Base-by-base conservation (phyloP, 2,797 vertebrate genomes). In the Cuculus canorus region DNA sequence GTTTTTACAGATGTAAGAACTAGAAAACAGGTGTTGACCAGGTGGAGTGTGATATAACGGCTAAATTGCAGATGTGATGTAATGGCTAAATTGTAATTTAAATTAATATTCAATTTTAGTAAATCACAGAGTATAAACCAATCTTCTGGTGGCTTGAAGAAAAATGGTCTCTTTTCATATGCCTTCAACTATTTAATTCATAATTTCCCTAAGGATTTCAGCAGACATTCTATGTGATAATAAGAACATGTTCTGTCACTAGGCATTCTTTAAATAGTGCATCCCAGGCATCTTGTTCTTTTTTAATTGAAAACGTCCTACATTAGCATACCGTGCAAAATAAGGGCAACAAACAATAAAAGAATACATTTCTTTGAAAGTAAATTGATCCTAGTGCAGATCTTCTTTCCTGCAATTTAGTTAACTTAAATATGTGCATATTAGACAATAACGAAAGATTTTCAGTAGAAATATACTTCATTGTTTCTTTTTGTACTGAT, bases 141-240 rank as follows among this genome's bases (percentile, higher is more conserved):
- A 21, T 82, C 52, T 91, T 95, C 82, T 89, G 48, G 59, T 50
- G 25, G 84, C 35, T 91, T 92, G 78, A 72, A 87, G 54, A 63
- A 94, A 82, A 93, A 66, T 22, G 25, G 14, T 27, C 50, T 48
- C 48, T 81, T 72, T 37, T 86, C 66, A 47, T 82, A 84, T 80
- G 56, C 35, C 60, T 93, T 89, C 69, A 90, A 27, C 65, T 86
- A n/a, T 37, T 64, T 96, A 68, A 86, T 97, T 65, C 41, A 7
- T 81, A 86, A 88, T 91, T 96, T 96, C 91, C 82, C 71, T 32
- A 27, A 85, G 77, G 92, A 85, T 88, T 94, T 97, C 87, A 77
- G 47, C 56, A 93, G 85, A 60, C 10, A 5, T 48, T 89, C 82
- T 92, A 59, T 83, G 64, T 92, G 82, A 53, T 95, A 91, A 87